These are phyloP conservation scores for Chaetura pelagica DNA, from an alignment of 2,113 vertebrate genomes.

Conservation along the genomic window DNA sequence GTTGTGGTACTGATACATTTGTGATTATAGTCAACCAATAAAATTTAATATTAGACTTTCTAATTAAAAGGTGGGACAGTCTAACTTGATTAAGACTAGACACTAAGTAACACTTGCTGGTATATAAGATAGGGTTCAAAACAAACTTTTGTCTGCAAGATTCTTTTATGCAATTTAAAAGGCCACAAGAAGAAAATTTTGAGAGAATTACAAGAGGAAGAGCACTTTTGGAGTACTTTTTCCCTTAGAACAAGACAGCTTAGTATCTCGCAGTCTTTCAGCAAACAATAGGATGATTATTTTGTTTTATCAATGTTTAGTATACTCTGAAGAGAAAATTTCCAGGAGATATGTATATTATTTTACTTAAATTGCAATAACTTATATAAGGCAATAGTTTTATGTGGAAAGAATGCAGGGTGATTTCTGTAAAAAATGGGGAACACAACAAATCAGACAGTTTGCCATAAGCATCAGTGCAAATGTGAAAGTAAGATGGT, in stretches of 20 bases:
- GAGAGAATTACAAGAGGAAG: neutral
- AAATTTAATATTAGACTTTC: neutral
- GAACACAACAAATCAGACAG: no score
- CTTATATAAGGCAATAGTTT: neutral
- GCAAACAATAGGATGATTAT: neutral
- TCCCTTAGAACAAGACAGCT: neutral
- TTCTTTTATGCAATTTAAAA: neutral
- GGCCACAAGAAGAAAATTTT: neutral
- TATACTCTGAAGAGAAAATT: neutral
- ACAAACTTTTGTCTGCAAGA: neutral
- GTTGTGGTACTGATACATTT: constrained; percentile 16
- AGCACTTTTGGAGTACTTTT: neutral
- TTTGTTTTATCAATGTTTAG: neutral
- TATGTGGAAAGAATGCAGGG: neutral
- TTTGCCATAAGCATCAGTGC: neutral
- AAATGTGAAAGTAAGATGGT: neutral
- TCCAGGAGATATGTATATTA: neutral
- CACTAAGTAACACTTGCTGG: neutral
- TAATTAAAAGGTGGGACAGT: neutral
- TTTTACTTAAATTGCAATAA: neutral
- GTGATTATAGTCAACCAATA: neutral
- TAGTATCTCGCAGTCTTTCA: neutral
- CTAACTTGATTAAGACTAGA: neutral
- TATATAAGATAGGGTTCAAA: neutral
- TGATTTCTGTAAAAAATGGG: neutral